Evolutionary conservation across 1,140 invertebrate species (phyloP).

Genomic region (Chionoecetes opilio): DNA sequence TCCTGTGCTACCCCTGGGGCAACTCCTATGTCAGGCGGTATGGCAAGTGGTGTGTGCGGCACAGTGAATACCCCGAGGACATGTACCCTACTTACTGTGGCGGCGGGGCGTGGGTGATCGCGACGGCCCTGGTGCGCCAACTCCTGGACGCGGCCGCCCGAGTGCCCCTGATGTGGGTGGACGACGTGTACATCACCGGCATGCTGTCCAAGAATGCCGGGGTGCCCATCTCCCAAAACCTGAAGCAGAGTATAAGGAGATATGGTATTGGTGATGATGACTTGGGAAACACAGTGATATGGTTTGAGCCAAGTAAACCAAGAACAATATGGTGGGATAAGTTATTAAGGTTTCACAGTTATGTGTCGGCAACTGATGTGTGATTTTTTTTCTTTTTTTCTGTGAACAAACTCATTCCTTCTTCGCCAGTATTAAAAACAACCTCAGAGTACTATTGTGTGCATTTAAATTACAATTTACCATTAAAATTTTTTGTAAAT

Average conservation of each 20-base stretch:
- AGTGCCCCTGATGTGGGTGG: slow-evolving; percentile 59
- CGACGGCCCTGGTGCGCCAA: neutral
- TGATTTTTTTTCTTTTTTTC: neutral
- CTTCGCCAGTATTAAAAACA: neutral
- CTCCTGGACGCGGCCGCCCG: neutral
- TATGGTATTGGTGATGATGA: slow-evolving; percentile 30
- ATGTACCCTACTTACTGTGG: slow-evolving; percentile 53
- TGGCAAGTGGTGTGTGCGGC: slow-evolving; percentile 51
- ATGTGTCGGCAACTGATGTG: neutral
- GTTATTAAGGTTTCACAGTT: slow-evolving; percentile 20
- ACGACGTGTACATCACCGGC: slow-evolving; percentile 68
- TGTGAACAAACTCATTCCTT: neutral
- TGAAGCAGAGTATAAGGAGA: slow-evolving; percentile 45
- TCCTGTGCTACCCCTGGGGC: slow-evolving; percentile 53
- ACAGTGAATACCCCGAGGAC: neutral
- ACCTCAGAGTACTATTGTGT: neutral
- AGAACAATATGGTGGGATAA: slow-evolving; percentile 52
- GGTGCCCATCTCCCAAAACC: neutral
- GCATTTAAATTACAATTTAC: neutral
- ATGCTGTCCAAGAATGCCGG: slow-evolving; percentile 44
- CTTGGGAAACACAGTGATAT: slow-evolving; percentile 42
- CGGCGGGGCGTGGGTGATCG: slow-evolving; percentile 50
- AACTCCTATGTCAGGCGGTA: neutral
- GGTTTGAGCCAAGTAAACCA: neutral
- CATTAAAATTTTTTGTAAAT: neutral